Base-by-base conservation (phyloP, 2,888 invertebrate species). In the Acanthosepion pharaonis region DNA sequence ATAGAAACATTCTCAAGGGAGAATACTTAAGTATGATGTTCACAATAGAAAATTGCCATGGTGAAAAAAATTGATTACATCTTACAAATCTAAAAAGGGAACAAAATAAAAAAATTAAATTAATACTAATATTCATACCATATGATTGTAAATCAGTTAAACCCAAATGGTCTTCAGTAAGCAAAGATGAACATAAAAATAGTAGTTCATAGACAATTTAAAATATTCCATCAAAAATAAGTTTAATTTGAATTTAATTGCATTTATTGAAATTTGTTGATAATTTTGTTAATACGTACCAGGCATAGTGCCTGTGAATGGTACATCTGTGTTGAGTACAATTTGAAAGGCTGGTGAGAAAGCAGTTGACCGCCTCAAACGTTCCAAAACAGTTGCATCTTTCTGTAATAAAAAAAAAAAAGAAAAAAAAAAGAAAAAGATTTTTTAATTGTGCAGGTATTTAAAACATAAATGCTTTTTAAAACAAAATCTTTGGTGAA, bases 271-370 rank as follows among this genome's bases (percentile, higher is more conserved):
- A 42, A 42, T 59, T 20, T 20, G 59, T 59, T 4, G 94, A 94
- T 53, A 94, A 94, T 91, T 95, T 94, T 95, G 95, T 48, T 94
- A 95, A 59, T 94, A 33, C 94, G 33, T 95, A 95, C 95, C 95
- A 20, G 94, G 94, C 51, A 93, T 93, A 33, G 92, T 94, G 91
- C 95, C 95, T 91, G 94, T 94, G n/a, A 94, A 48, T 33, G 91
- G 64, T 49, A 94, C 64, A 23, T 92, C 93, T 96, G 98, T 98
- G 96, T 98, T 98, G 95, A 98, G 98, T 95, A 98, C 97, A 96
- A 98, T 97, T 96, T 98, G 98, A 97, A 98, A 98, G 94, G 98
- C 98, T 95, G 98, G 98, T 94, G 99, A 99, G 97, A 98, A 98
- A 95, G 98, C 96, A 6, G 96, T 94, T 49, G 96, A 96, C 55